Evolutionary conservation across 2,797 vertebrate genomes (phyloP).

Genomic region (Halcyon leucocephala): DNA sequence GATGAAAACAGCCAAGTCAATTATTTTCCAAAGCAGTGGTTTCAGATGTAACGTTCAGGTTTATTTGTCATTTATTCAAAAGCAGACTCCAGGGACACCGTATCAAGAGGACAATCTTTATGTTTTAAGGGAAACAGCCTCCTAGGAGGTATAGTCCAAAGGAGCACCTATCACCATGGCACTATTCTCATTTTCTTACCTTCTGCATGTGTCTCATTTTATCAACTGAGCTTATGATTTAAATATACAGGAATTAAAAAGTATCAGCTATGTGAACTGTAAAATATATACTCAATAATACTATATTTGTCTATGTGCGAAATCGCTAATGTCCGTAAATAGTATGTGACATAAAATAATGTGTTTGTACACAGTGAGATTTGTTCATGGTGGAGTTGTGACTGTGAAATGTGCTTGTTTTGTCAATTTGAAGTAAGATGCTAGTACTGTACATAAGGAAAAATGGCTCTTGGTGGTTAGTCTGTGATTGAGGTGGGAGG

Average conservation of each 20-base stretch:
- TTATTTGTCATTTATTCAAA: background rate
- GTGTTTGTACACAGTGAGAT: background rate
- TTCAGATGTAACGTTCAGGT: background rate
- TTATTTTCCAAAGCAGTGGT: background rate
- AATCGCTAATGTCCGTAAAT: background rate
- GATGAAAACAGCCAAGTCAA: background rate
- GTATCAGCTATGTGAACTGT: background rate
- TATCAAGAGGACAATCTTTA: background rate
- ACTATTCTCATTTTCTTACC: background rate
- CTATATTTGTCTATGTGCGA: background rate
- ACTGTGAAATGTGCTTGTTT: background rate
- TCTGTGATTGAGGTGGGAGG: background rate
- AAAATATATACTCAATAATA: background rate
- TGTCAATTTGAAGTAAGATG: background rate
- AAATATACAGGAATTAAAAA: background rate
- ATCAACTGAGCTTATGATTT: background rate
- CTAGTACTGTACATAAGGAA: background rate
- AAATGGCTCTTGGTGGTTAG: background rate
- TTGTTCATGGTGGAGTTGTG: background rate
- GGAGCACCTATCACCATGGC: background rate
- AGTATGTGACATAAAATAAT: background rate
- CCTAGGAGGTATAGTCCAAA: background rate
- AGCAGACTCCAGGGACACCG: background rate
- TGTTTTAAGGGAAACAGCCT: background rate
- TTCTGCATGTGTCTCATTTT: background rate